Conservation (phyloP, 2,888 invertebrate genomes). For the Patella pellucida region DNA sequence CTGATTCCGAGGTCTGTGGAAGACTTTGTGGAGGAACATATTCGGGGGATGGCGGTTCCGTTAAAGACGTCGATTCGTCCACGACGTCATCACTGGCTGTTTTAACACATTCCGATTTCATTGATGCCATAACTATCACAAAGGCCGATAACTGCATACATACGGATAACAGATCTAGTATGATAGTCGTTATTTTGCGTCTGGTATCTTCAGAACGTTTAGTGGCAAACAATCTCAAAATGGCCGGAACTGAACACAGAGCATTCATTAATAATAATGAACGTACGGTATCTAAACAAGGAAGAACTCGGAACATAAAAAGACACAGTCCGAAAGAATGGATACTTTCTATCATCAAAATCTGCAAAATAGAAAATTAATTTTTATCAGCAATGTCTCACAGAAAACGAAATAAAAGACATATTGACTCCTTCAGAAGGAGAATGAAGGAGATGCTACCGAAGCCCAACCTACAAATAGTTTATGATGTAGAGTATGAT, state of each 20-base stretch:
- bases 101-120: slow-evolving; percentile 43
- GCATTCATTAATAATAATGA: slow-evolving; percentile 60
- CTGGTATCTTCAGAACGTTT: slow-evolving; percentile 48
- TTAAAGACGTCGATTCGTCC: not conserved
- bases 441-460: too few species aligned
- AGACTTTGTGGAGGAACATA: slow-evolving; percentile 13
- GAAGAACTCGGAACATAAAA: slow-evolving; percentile 60
- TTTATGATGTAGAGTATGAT: too few species aligned
- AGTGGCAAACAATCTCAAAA: slow-evolving; percentile 59
- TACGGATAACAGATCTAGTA: slow-evolving; percentile 57
- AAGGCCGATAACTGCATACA: slow-evolving; percentile 60
- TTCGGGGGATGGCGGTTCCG: not conserved
- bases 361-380: slow-evolving; percentile 29
- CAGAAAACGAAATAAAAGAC: slow-evolving; percentile 55
- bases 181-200: slow-evolving; percentile 47
- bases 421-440: not conserved
- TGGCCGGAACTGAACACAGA: slow-evolving; percentile 54
- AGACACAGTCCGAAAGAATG: slow-evolving; percentile 58
- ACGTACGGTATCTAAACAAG: slow-evolving; percentile 60
- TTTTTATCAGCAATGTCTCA: slow-evolving; percentile 72
- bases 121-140: slow-evolving; percentile 51
- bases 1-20: slow-evolving; percentile 22
- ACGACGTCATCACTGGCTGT: slow-evolving; percentile 10
- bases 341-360: slow-evolving; percentile 39
- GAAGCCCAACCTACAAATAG: too few species aligned